Base-by-base conservation (phyloP, 2,797 vertebrate species). In the Epinephelus malabaricus region DNA sequence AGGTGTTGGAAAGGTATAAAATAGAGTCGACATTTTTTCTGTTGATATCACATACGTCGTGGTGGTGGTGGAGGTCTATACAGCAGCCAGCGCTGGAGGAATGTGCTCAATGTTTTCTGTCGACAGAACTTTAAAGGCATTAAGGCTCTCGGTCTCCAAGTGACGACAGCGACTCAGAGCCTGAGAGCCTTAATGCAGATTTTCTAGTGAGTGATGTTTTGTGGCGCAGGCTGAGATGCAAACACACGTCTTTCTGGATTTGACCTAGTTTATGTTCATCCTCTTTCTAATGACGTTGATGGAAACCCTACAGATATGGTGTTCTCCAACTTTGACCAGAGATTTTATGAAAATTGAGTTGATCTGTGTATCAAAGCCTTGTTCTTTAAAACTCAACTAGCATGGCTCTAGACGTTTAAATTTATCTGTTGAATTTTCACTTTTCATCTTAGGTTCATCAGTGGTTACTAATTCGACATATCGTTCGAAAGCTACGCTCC, bases 181-280 rank as follows among this genome's bases (percentile, higher is more conserved):
- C 34, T 73, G 38, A 51, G 66, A 79, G 40, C 40, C 9, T 43
- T 43, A 12, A 43, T 43, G 40, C 40, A 60, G 17, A 34, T 68
- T 83, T 68, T 68, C 53, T 13, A 54, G 60, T n/a, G 11, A 46
- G 38, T 83, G 86, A 80, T 83, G 66, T 70, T 67, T 67, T 34
- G 56, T 0, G 61, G 75, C 14, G 4, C n/a, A n/a, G 10, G n/a
- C 68, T 59, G 66, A 56, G 51, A 73, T 67, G 46, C 71, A 81
- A 78, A 79, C 63, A 10, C 63, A 10, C 13, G 64, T 82, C 73
- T 79, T 43, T 62, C 69, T 56, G 70, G 74, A 30, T 79, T 76
- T 83, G 72, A 89, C 79, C 79, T 12, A 83, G 27, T 85, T 65
- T 61, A 19, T 30, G 12, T 38, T 58, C 18, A 51, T 49, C 30